Percentiles rank a stretch among this genome's conserved stretches.
phyloP scores from a whole-genome alignment of 2,797 vertebrate genomes.

The Acanthopagrus latus region DNA sequence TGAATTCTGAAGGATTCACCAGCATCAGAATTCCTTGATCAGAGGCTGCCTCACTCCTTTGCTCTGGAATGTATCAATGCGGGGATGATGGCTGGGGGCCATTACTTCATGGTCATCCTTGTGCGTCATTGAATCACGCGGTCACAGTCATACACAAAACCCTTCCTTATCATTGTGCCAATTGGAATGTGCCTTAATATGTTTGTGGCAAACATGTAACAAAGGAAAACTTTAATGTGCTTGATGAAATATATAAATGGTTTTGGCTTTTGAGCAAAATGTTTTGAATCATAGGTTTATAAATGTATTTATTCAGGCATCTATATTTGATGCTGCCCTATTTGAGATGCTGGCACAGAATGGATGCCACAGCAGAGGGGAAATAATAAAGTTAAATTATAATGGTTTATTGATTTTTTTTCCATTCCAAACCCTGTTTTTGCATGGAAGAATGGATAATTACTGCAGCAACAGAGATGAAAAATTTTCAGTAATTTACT shows the following conservation, averaged over 20 bases:
- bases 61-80: constrained; percentile 35
- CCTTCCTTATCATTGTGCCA: background rate
- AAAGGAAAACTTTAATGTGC: background rate
- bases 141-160: constrained; percentile 13
- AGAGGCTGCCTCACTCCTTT: constrained; percentile 22
- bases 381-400: constrained; percentile 31
- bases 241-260: background rate
- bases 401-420: constrained; percentile 19
- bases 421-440: background rate
- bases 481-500: background rate
- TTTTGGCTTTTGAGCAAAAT: constrained; percentile 17
- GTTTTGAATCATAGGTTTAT: constrained; percentile 12
- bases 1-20: constrained; percentile 16
- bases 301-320: constrained; percentile 35
- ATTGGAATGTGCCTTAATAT: background rate
- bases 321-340: constrained; percentile 31
- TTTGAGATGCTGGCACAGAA: constrained; percentile 29
- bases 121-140: constrained; percentile 31
- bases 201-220: background rate
- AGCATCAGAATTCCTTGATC: constrained; percentile 31
- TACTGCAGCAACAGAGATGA: background rate
- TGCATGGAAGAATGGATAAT: background rate
- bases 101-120: constrained; percentile 14
- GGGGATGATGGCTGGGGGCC: constrained; percentile 24
- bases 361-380: constrained; percentile 2